These are phyloP conservation scores for Papilio gigon DNA, from an alignment of 2,888 invertebrate species.

Conservation along the genomic window DNA sequence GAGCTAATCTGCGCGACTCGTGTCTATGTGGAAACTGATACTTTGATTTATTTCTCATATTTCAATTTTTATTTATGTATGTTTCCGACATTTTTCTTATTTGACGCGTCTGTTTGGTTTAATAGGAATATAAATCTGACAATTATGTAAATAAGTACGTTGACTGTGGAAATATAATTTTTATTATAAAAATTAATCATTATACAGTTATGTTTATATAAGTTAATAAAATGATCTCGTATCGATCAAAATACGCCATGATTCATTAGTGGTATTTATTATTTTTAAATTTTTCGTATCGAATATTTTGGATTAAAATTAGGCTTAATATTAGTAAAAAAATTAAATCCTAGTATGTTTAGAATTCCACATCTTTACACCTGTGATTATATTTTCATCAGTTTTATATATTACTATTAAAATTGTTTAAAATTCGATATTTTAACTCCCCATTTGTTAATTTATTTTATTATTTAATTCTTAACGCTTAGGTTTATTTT, in stretches of 20 bases:
- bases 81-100: neutral
- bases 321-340: neutral
- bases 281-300: neutral
- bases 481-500: no score
- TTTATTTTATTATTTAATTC: neutral
- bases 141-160: constrained; percentile 32
- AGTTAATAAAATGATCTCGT: constrained; percentile 12
- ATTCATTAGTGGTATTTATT: neutral
- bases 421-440: neutral
- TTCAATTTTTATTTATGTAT: constrained; percentile 31
- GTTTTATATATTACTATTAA: neutral
- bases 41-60: constrained; percentile 13
- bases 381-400: neutral
- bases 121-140: constrained; percentile 25
- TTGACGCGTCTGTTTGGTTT: constrained; percentile 2
- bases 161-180: constrained; percentile 23
- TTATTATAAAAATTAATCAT: constrained; percentile 12
- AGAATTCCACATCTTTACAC: neutral
- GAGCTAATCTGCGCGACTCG: constrained; percentile 87
- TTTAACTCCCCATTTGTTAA: neutral
- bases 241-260: constrained; percentile 19
- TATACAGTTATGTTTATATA: neutral
- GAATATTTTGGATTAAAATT: neutral
- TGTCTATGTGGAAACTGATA: constrained; percentile 84
- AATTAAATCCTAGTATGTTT: neutral